A percentile compares a stretch with the other conserved stretches of the same genome.
Evolutionary conservation across 2,113 vertebrate genomes (phyloP).

Genomic region (Tapirus terrestris): DNA sequence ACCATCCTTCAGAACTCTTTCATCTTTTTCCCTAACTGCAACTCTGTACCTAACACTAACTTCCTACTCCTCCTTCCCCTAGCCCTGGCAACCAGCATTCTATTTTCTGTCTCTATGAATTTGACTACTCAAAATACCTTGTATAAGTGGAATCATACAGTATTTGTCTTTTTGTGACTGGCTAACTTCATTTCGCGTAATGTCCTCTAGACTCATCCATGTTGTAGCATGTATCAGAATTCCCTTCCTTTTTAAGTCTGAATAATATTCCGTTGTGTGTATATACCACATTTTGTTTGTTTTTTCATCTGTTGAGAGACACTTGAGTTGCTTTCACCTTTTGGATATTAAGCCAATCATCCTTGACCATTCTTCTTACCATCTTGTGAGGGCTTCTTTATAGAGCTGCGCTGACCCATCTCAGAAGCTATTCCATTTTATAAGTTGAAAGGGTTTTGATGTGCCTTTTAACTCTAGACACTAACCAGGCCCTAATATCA

Average conservation of each 20-base stretch:
- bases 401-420: neutral
- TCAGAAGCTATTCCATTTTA: neutral
- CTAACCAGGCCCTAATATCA: neutral
- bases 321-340: neutral
- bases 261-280: neutral
- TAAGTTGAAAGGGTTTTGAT: neutral
- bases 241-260: neutral
- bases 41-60: neutral
- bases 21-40: neutral
- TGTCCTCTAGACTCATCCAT: neutral
- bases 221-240: neutral
- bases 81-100: neutral
- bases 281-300: slow-evolving; percentile 21
- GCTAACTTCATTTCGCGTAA: slow-evolving; percentile 8
- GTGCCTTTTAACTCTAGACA: neutral
- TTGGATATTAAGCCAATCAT: neutral
- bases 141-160: neutral
- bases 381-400: neutral
- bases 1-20: neutral
- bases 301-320: neutral
- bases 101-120: slow-evolving; percentile 20
- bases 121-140: neutral
- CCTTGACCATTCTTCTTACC: neutral
- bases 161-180: neutral
- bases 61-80: neutral